A percentile compares a stretch with the other conserved stretches of the same genome.
These are phyloP conservation scores for Pseudomugil gertrudae DNA, from an alignment of 2,797 vertebrate species.

Conservation along the genomic window DNA sequence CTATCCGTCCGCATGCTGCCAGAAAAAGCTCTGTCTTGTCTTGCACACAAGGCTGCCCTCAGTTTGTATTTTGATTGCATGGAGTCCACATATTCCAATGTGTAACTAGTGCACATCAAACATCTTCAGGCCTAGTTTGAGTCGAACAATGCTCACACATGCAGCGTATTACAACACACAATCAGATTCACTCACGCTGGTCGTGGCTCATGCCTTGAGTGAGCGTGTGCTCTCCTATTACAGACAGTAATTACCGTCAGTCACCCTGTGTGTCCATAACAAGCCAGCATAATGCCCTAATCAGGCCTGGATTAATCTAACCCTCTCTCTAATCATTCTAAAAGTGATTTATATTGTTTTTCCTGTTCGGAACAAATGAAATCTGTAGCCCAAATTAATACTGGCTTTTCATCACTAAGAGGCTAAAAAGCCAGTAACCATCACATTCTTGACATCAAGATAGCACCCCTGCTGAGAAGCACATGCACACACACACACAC, in stretches of 20 bases:
- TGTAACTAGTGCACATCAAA: conserved; percentile 68
- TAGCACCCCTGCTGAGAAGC: conserved; percentile 83
- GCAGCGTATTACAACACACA: conserved; percentile 40
- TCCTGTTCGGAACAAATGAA: conserved; percentile 99
- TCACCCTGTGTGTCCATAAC: conserved; percentile 99
- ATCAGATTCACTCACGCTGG: conserved; percentile 52
- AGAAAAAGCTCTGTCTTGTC: conserved; percentile 15
- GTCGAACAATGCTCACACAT: conserved; percentile 39
- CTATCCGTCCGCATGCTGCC: conserved; percentile 44
- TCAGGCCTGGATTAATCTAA: conserved; percentile 99
- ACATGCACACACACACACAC: not conserved
- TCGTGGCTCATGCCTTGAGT: conserved; percentile 70
- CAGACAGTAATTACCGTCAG: conserved; percentile 99
- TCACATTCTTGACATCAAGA: conserved; percentile 94
- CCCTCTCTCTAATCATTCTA: conserved; percentile 99
- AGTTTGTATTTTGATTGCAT: conserved; percentile 22
- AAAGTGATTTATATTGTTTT: conserved; percentile 99
- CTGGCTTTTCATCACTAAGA: conserved; percentile 97
- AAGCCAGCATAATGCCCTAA: conserved; percentile 99
- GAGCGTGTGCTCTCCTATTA: conserved; percentile 95
- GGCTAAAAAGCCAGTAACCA: conserved; percentile 96
- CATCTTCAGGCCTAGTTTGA: conserved; percentile 59
- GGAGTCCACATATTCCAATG: conserved; percentile 47
- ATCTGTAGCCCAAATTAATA: conserved; percentile 99
- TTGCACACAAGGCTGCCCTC: conserved; percentile 35